Base-by-base conservation (phyloP, 2,113 vertebrate species). In the Pseudopipra pipra region DNA sequence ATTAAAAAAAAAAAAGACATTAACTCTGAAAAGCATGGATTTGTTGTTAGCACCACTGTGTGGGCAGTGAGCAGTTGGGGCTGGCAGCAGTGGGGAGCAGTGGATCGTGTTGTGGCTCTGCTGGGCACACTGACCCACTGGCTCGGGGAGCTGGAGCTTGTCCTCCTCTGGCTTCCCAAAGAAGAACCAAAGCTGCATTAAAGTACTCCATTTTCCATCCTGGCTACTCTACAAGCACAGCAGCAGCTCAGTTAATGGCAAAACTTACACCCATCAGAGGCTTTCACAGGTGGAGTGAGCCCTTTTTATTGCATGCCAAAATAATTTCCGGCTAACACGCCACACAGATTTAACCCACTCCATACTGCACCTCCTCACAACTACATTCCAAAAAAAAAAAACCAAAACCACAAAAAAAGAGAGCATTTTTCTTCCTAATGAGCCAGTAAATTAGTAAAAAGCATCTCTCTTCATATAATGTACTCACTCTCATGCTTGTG, bases 51-150 rank as follows among this genome's bases (percentile, higher is more conserved):
- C 12, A 44, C 49, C 31, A 5, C 31, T 21, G 41, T 27, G 14
- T 2, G 1, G 5, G n/a, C 73, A 78, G 44, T 0, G 6, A 11
- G 11, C 46, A 58, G 27, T 5, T 1, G 5, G 51, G 59, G 25
- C 18, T 16, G 30, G 62, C 1, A 5, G 47, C 39, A 44, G 21
- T 23, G 28, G 41, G 22, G 25, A 46, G 23, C 2, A 1, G 56
- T 3, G n/a, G 66, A 21, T 33, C 0, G 19, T 41, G 39, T 13
- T 41, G 39, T 41, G 39, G 39, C 49, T 85, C 51, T 37, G 79
- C 56, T 2, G 2, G 75, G 73, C 10, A 24, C 0, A 0, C 31
- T 70, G 67, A 46, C 59, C 1, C 0, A 7, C 0, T 3, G 63
- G 43, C 23, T 54, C 0, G 0, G 43, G 54, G 15, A 62, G 25